Evolutionary conservation across 2,888 invertebrate species (phyloP).

Genomic region (Rhamnusium bicolor): DNA sequence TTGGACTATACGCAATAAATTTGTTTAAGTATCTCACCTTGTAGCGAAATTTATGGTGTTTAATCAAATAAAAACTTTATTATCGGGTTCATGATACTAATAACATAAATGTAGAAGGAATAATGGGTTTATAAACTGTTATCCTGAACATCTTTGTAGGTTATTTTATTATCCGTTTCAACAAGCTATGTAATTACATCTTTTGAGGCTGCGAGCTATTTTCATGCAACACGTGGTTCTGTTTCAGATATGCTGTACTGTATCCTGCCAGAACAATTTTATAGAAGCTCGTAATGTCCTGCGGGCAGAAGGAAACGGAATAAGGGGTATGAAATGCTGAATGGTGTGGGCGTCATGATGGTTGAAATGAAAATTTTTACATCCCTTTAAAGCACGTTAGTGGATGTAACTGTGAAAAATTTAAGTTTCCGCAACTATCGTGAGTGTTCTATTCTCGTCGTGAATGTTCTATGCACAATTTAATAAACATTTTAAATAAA

Average conservation of each 20-base stretch:
- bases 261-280: background rate
- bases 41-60: no score
- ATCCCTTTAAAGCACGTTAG: background rate
- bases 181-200: slow-evolving; percentile 27
- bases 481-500: slow-evolving; percentile 11
- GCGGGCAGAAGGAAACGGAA: slow-evolving; percentile 16
- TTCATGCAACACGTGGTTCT: slow-evolving; percentile 42
- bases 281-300: background rate
- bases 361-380: slow-evolving; percentile 2
- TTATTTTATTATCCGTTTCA: slow-evolving; percentile 12
- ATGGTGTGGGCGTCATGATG: background rate
- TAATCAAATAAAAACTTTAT: no score
- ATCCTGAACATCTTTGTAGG: background rate
- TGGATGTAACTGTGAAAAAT: background rate
- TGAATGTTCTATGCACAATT: background rate
- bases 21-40: no score
- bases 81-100: no score
- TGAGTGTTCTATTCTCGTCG: background rate
- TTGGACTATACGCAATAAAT: no score
- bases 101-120: background rate
- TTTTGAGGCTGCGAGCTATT: slow-evolving; percentile 7
- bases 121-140: background rate
- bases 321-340: background rate
- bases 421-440: background rate
- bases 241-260: slow-evolving; percentile 38